These are phyloP conservation scores for Sebastes nivosus DNA, from an alignment of 2,797 vertebrate genomes.

Conservation along the genomic window DNA sequence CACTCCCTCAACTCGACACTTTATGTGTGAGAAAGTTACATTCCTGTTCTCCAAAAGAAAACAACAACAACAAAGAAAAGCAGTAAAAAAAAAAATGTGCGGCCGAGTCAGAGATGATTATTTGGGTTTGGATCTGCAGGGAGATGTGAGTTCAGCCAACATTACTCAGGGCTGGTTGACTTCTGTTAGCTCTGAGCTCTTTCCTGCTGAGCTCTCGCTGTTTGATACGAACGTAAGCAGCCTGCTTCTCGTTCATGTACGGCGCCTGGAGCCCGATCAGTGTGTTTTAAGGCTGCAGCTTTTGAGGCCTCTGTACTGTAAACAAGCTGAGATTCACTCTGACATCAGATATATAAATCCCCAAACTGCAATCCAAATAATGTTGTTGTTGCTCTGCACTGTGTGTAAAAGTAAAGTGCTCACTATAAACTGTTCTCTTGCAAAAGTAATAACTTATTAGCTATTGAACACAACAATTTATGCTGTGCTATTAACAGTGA, in stretches of 20 bases:
- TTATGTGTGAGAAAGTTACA: not conserved
- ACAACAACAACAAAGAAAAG: constrained; percentile 47
- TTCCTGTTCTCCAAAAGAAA: constrained; percentile 1
- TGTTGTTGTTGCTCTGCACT: not conserved
- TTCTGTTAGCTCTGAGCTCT: constrained; percentile 6
- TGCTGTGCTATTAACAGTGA: not conserved
- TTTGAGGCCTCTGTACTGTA: not conserved
- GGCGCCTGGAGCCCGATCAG: constrained; percentile 22
- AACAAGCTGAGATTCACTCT: constrained; percentile 6
- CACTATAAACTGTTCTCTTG: not conserved
- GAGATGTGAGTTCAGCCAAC: constrained; percentile 23
- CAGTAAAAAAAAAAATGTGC: constrained; percentile 16
- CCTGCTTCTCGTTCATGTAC: constrained; percentile 2
- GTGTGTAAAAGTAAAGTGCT: constrained; percentile 9
- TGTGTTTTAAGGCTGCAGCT: not conserved
- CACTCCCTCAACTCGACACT: constrained; percentile 14
- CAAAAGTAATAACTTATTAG: constrained; percentile 1
- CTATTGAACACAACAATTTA: not conserved
- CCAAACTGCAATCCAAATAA: constrained; percentile 7
- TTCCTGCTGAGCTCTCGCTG: constrained; percentile 20
- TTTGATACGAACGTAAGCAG: constrained; percentile 31
- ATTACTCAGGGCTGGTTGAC: constrained; percentile 24
- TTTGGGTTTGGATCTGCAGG: constrained; percentile 19
- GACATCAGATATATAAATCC: constrained; percentile 12
- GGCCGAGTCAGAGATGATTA: constrained; percentile 37